Evolutionary conservation across 2,113 vertebrate genomes (phyloP), one percentile per base, ranked within the genome.

Genomic region (Alosa alosa): DNA sequence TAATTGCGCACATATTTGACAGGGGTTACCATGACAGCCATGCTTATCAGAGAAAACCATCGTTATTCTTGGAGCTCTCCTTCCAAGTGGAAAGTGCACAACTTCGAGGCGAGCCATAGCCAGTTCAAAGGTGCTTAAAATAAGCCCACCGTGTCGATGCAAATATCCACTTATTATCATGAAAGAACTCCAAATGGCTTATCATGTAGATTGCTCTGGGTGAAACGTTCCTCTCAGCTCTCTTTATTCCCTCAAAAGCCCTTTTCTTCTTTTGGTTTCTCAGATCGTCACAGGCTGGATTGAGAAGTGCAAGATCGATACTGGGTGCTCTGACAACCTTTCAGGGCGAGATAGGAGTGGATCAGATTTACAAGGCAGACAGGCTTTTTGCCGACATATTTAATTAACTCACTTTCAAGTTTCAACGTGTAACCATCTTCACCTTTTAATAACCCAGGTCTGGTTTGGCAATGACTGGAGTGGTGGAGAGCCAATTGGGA

Each of bases 21-120:
- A 82, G 39, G 36, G 85, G 86, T 90, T 89, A 82, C 90, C 88
- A 90, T 90, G 85, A 84, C 82, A 90, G 82, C 88, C 85, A 82
- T 41, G 68, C 52, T 89, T 83, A 88, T 82, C 83, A 86, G 47
- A 75, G 60, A 84, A 13, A 81, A 45, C 86, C 15, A 22, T 85
- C 52, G 87, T 85, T 88, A 86, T 90, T 88, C 84, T 82, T 84
- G 52, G 85, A 86, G 11, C 46, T 78, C 82, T 81, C 47, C 82
- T 5, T 31, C 57, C 25, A 36, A 49, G 46, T 75, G 68, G 68
- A 75, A 68, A 68, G 64, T 25, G 10, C 64, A 72, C 8, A 78
- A 78, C 72, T 78, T 78, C 25, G 9, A 60, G 11, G 13, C 9
- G 3, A 78, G 31, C 72, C 64, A 47, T 36, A 41, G 22, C 17